Evolutionary conservation across 2,888 invertebrate genomes (phyloP).

Genomic region (Buathra laborator): DNA sequence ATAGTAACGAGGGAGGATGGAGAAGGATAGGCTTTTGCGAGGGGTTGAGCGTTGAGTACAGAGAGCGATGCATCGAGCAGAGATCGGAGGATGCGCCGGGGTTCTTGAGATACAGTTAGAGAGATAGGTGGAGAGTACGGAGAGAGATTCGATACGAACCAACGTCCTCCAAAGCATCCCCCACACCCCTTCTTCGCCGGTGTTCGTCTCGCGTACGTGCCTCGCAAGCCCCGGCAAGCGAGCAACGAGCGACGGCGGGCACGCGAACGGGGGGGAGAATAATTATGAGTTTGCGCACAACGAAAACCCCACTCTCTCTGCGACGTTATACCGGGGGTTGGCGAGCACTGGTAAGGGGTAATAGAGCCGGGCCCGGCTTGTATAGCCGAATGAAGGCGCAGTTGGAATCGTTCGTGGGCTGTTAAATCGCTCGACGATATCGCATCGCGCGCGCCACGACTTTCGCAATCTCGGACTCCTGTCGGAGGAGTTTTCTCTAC

Average conservation of each 20-base stretch:
- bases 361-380: conserved; percentile 80
- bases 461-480: conserved; percentile 19
- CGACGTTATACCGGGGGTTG: conserved; percentile 35
- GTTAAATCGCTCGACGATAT: conserved; percentile 69
- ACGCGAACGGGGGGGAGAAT: conserved; percentile 81
- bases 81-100: conserved; percentile 62
- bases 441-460: conserved; percentile 49
- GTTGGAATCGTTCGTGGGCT: conserved; percentile 72
- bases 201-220: conserved; percentile 66
- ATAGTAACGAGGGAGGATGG: conserved; percentile 60
- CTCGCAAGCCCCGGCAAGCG: conserved; percentile 56
- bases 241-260: conserved; percentile 47
- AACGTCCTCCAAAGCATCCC: not conserved
- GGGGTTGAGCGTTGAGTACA: conserved; percentile 26
- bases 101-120: conserved; percentile 16
- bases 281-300: conserved; percentile 84
- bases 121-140: conserved; percentile 38
- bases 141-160: conserved; percentile 68
- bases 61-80: conserved; percentile 46
- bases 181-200: conserved; percentile 5
- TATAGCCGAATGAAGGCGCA: conserved; percentile 78
- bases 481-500: not conserved
- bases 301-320: conserved; percentile 53
- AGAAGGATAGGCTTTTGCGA: not conserved
- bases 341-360: conserved; percentile 73